A percentile compares a stretch with the other conserved stretches of the same genome.
Conservation (phyloP, 2,888 invertebrate genomes). For the Sesamia inferens region DNA sequence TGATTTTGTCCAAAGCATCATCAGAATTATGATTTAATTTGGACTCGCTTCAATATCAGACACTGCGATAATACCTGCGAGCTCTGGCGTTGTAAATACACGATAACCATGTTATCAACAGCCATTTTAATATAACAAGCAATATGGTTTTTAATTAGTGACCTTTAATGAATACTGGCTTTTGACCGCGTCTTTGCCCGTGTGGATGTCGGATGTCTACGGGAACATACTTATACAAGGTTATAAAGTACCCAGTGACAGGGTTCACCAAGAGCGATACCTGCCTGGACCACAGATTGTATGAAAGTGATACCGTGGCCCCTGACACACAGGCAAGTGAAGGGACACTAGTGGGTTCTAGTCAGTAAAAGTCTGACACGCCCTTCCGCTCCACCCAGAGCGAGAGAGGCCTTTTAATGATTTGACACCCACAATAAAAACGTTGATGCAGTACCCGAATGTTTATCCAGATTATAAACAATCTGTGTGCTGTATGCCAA, state of each 20-base stretch:
- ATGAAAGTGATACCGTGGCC: no score
- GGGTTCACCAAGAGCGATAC: no score
- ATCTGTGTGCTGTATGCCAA: not conserved
- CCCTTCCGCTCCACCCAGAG: no score
- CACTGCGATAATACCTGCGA: slow-evolving; percentile 42
- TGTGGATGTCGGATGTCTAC: no score
- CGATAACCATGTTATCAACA: slow-evolving; percentile 7
- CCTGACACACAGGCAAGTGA: no score
- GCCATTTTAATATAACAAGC: slow-evolving; percentile 4
- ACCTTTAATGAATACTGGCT: slow-evolving; percentile 8
- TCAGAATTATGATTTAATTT: slow-evolving; percentile 68
- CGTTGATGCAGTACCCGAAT: no score
- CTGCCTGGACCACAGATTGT: no score
- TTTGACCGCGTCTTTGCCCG: not conserved
- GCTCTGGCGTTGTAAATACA: slow-evolving; percentile 23
- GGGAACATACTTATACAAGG: no score
- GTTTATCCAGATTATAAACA: not conserved
- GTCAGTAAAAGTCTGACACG: no score
- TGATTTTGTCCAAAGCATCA: slow-evolving; percentile 68
- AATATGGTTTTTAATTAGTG: not conserved
- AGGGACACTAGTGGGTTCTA: no score
- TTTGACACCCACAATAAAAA: no score
- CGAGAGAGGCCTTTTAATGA: no score
- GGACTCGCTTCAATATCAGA: slow-evolving; percentile 53
- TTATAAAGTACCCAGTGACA: not conserved